Conservation (phyloP, 2,113 vertebrate species). For the Poeciliopsis occidentalis region DNA sequence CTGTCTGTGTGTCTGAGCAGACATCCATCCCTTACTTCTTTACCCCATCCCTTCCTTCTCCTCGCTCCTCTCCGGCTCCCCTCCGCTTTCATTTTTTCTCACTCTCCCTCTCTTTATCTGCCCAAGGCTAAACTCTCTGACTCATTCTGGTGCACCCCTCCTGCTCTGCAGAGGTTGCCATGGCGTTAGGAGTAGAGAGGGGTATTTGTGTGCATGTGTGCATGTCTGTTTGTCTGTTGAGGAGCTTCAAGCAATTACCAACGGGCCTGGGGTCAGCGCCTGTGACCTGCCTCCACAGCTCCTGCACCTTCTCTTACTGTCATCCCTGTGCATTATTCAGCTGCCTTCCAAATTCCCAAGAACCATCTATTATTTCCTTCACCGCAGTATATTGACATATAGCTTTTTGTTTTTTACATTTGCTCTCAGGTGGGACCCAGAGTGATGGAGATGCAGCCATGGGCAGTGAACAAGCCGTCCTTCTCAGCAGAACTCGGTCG, state of each 20-base stretch:
- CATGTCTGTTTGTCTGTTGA: constrained; percentile 42
- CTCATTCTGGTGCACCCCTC: constrained; percentile 64
- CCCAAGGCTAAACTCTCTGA: constrained; percentile 74
- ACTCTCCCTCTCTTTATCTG: constrained; percentile 54
- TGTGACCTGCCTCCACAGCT: constrained; percentile 54
- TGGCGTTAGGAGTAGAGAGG: constrained; percentile 45
- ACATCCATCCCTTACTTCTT: constrained; percentile 23
- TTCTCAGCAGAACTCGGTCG: constrained; percentile 65
- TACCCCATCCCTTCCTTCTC: neutral
- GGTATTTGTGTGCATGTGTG: constrained; percentile 44
- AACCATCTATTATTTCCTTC: constrained; percentile 7
- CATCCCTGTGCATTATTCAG: constrained; percentile 53
- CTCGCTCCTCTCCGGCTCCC: constrained; percentile 7
- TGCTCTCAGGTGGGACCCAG: constrained; percentile 59
- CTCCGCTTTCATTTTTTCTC: neutral
- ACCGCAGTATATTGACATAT: constrained; percentile 6
- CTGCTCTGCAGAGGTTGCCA: constrained; percentile 58
- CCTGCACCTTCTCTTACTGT: constrained; percentile 34
- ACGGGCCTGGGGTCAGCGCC: constrained; percentile 53
- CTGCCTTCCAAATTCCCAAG: neutral
- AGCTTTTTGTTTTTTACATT: neutral
- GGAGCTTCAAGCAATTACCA: constrained; percentile 46
- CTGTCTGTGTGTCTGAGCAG: constrained; percentile 27
- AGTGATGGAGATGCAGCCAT: constrained; percentile 49
- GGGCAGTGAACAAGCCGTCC: constrained; percentile 57